A percentile compares a stretch with the other conserved stretches of the same genome.
phyloP scores from a whole-genome alignment of 2,113 vertebrate species.

The Merops nubicus region DNA sequence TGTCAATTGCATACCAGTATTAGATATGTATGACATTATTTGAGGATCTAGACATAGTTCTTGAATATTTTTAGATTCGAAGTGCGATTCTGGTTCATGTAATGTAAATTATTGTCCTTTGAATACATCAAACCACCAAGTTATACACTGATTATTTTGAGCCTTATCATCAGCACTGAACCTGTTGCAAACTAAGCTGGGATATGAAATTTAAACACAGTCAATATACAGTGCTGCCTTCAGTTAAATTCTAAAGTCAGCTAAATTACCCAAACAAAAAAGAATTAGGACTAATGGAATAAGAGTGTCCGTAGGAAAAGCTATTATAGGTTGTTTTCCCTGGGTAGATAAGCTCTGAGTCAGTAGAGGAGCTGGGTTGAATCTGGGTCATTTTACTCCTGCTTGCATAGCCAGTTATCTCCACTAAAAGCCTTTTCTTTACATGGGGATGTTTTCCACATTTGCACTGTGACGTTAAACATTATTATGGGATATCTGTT shows the following conservation, averaged over 20 bases:
- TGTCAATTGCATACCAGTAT: background rate
- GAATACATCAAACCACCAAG: background rate
- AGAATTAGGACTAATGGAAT: conserved; percentile 25
- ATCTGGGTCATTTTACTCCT: conserved; percentile 42
- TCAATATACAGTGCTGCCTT: background rate
- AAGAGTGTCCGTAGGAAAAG: conserved; percentile 25
- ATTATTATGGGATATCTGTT: conserved; percentile 27
- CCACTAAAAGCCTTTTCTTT: background rate
- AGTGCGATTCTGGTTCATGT: background rate
- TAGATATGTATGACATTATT: background rate
- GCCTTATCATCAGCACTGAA: background rate
- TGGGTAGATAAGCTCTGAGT: conserved; percentile 7
- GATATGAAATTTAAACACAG: background rate
- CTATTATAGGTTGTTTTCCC: conserved; percentile 43
- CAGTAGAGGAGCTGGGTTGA: background rate
- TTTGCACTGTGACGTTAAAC: background rate
- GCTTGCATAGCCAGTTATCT: background rate
- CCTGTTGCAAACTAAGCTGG: background rate
- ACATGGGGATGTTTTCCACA: background rate
- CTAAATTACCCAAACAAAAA: background rate
- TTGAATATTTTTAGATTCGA: background rate
- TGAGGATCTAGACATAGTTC: background rate
- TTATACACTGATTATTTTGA: background rate
- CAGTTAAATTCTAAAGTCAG: conserved; percentile 12
- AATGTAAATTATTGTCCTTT: background rate